These are phyloP conservation scores for Laupala kohalensis DNA, from an alignment of 1,140 invertebrate species.

Conservation along the genomic window DNA sequence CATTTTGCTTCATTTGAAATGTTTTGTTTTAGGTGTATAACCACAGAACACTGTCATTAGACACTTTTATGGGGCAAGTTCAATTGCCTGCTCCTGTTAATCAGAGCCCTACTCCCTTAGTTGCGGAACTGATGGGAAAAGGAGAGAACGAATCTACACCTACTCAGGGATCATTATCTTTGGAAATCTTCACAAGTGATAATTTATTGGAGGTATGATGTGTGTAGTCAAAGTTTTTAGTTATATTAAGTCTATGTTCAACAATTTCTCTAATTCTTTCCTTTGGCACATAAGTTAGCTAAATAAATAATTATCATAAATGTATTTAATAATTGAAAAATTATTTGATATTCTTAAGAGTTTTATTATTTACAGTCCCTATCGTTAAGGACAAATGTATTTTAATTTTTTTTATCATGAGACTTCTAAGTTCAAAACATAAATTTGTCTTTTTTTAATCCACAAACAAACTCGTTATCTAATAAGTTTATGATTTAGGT, in stretches of 20 bases:
- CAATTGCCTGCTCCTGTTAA: constrained; percentile 19
- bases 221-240: too few species aligned
- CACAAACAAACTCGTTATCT: too few species aligned
- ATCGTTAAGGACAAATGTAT: too few species aligned
- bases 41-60: constrained; percentile 15
- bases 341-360: too few species aligned
- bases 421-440: too few species aligned
- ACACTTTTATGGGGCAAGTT: constrained; percentile 20
- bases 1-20: neutral
- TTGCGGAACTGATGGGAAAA: neutral
- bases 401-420: too few species aligned
- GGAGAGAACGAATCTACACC: neutral
- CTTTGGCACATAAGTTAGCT: neutral
- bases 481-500: too few species aligned
- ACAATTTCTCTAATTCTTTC: too few species aligned
- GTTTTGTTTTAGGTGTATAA: constrained; percentile 17
- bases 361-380: too few species aligned
- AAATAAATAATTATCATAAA: neutral
- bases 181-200: constrained; percentile 9
- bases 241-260: too few species aligned
- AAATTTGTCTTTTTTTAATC: too few species aligned
- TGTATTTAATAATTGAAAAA: too few species aligned
- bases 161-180: neutral
- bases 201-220: constrained; percentile 5
- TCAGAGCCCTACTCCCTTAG: constrained; percentile 14